Conservation (phyloP, 1,140 invertebrate genomes). For the Drosophila pachea region DNA sequence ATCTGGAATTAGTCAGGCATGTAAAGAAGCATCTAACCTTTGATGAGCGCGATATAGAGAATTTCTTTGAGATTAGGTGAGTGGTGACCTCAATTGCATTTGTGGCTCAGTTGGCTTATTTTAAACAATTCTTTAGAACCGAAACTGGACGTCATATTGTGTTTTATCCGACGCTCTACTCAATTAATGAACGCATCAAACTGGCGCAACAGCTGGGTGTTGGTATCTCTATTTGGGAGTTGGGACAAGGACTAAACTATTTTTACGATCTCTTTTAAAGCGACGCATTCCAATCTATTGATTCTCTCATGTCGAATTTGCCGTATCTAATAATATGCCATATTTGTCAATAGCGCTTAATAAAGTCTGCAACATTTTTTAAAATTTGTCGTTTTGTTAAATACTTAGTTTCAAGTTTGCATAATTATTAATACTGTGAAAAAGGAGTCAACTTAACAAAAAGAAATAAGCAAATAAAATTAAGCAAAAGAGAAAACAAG, state of each 20-base stretch:
- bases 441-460: too few relatives aligned
- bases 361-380: background rate
- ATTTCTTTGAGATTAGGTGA: slow-evolving; percentile 92
- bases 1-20: slow-evolving; percentile 84
- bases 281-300: slow-evolving; percentile 18
- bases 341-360: slow-evolving; percentile 2
- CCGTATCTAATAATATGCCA: slow-evolving; percentile 1
- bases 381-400: background rate
- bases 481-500: too few relatives aligned
- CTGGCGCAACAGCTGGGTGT: slow-evolving; percentile 88
- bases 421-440: too few relatives aligned
- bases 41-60: slow-evolving; percentile 89
- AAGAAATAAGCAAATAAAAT: too few relatives aligned
- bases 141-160: slow-evolving; percentile 85
- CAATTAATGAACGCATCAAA: slow-evolving; percentile 89
- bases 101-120: slow-evolving; percentile 11
- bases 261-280: slow-evolving; percentile 94
- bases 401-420: background rate
- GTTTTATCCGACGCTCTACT: slow-evolving; percentile 93
- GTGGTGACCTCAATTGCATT: slow-evolving; percentile 41
- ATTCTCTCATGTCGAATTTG: background rate
- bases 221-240: slow-evolving; percentile 95
- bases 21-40: slow-evolving; percentile 87
- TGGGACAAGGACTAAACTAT: slow-evolving; percentile 96
- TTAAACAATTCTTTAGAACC: slow-evolving; percentile 75